Base-by-base conservation (phyloP, 2,797 vertebrate genomes). In the Lindbergichthys nudifrons region DNA sequence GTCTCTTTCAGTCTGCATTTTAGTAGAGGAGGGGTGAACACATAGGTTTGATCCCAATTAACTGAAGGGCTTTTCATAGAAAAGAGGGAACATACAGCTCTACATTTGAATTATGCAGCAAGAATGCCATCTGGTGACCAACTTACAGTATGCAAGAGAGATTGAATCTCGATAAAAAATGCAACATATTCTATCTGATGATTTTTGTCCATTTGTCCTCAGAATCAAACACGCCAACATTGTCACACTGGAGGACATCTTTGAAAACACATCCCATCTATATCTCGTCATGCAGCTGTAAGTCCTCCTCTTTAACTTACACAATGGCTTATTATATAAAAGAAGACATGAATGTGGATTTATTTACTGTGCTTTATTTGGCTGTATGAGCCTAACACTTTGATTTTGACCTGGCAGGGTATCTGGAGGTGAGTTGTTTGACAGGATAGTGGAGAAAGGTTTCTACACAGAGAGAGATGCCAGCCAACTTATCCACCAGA, bases 251-350 rank as follows among this genome's bases (percentile, higher is more conserved):
- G 97, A 99, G 86, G 98, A 99, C 89, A 99, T 99, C 91, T 99
- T 98, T 5, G 98, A 99, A 92, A 98, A 96, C 52, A 89, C 95
- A 72, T 96, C 96, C 61, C 98, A 99, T 84, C 96, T 99, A 68
- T 99, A 99, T 90, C 96, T 99, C 70, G 96, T 99, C 92, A 99
- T 99, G 98, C 97, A 99, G 90, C 95, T 99, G 98, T 99, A 89
- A 98, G 98, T 96, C 62, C 59, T 72, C 14, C 3, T 57, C 42
- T 51, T 48, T 57, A 16, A 66, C n/a, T 8, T 13, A 48, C 19
- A 52, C 53, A 43, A 43, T 5, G 4, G 5, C 8, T 9, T 14
- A 13, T 61, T 36, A 46, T 36, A 53, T 11, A 10, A 70, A 14
- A 14, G 11, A 54, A 41, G n/a, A 10, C 1, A 14, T 18, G 2